These are phyloP conservation scores for Sphenopsis melanotis DNA, from an alignment of 2,797 vertebrate genomes.

Conservation along the genomic window DNA sequence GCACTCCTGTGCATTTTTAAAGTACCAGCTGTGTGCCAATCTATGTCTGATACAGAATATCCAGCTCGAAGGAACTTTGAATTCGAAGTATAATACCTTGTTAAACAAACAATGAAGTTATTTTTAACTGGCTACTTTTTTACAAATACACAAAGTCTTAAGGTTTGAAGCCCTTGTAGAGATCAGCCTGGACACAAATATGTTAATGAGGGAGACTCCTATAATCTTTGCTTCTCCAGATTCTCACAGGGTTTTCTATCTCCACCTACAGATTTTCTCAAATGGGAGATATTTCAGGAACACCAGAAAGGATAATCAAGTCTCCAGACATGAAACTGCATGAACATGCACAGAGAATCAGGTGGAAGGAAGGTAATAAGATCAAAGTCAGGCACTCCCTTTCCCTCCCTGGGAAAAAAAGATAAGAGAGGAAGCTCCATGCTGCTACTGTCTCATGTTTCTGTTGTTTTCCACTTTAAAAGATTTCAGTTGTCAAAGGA, in stretches of 20 bases:
- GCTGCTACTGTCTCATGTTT: background rate
- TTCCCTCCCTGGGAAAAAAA: slow-evolving; percentile 1
- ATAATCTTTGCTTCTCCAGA: background rate
- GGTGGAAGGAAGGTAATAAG: slow-evolving; percentile 30
- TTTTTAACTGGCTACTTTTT: background rate
- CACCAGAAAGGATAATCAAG: background rate
- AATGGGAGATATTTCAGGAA: background rate
- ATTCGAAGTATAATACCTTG: background rate
- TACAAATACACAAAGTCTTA: background rate
- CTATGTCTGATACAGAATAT: background rate
- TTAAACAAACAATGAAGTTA: background rate
- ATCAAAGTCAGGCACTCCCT: slow-evolving; percentile 43
- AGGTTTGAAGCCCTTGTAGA: background rate
- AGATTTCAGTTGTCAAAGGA: background rate
- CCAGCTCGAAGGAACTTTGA: background rate
- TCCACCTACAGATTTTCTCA: slow-evolving; percentile 14
- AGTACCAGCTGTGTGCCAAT: background rate
- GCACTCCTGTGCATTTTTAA: background rate
- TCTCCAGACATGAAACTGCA: slow-evolving; percentile 26
- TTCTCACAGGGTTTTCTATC: background rate
- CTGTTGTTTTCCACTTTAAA: background rate
- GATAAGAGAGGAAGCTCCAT: background rate
- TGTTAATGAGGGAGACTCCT: background rate
- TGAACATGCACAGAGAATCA: background rate
- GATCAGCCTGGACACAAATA: background rate